Conservation (phyloP, 64 coral and sea anemone species). For the Stichodactyla helianthus region DNA sequence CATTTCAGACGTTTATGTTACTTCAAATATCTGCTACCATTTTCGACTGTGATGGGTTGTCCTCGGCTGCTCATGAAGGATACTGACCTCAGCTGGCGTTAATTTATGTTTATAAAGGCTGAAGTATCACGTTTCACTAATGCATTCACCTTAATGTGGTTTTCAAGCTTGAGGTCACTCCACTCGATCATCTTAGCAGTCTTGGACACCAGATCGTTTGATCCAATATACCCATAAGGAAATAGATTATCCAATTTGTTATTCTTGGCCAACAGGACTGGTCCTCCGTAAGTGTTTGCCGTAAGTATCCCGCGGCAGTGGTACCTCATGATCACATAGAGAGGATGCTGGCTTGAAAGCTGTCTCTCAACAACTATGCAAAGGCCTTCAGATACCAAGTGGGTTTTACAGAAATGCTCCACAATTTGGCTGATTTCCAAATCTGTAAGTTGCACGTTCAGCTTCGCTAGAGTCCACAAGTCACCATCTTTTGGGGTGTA, state of each 20-base stretch:
- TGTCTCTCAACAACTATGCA: slow-evolving; percentile 45
- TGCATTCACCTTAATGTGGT: background rate
- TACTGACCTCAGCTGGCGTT: too few relatives aligned
- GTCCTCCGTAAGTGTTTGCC: slow-evolving; percentile 36
- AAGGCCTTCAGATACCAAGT: slow-evolving; percentile 49
- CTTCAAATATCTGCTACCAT: background rate
- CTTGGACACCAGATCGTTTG: background rate
- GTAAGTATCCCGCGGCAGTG: slow-evolving; percentile 48
- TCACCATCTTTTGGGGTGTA: slow-evolving; percentile 62
- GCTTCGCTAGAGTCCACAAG: slow-evolving; percentile 54
- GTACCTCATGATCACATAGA: slow-evolving; percentile 59
- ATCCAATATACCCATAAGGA: slow-evolving; percentile 35
- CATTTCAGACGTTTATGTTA: background rate
- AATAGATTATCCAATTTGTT: slow-evolving; percentile 34
- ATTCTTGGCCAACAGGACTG: background rate
- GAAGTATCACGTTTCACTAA: too few relatives aligned
- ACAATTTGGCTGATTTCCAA: slow-evolving; percentile 46
- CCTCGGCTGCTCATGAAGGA: background rate
- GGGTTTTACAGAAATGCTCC: slow-evolving; percentile 55
- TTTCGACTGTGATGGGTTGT: background rate
- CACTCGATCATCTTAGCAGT: background rate
- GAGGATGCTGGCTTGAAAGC: slow-evolving; percentile 36
- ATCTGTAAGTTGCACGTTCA: slow-evolving; percentile 64
- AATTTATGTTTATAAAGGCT: too few relatives aligned
- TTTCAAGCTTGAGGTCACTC: background rate